A percentile compares a stretch with the other conserved stretches of the same genome.
phyloP scores from a whole-genome alignment of 2,888 invertebrate species.

The Idaea biselata region DNA sequence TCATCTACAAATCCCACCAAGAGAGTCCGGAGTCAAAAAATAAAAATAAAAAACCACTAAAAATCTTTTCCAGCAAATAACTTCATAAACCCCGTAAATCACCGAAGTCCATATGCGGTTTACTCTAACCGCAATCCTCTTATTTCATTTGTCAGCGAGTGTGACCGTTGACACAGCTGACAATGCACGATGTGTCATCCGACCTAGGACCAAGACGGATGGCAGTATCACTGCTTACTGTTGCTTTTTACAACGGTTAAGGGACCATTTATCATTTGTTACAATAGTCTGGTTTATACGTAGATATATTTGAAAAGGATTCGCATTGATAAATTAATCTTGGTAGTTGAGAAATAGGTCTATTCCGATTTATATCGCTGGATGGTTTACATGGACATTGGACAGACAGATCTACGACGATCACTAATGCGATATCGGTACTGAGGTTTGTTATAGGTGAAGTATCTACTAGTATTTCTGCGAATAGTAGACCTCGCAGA shows the following conservation, averaged over 20 bases:
- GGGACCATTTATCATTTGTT: not conserved
- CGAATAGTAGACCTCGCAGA: too few species aligned
- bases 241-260: constrained; percentile 4
- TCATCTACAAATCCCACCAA: too few species aligned
- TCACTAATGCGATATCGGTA: too few species aligned
- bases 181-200: constrained; percentile 56
- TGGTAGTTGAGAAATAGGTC: too few species aligned
- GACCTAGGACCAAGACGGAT: constrained; percentile 50
- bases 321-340: not conserved
- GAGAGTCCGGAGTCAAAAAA: too few species aligned
- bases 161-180: constrained; percentile 53
- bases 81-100: not conserved
- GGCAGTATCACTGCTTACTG: constrained; percentile 43
- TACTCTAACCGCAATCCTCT: constrained; percentile 52
- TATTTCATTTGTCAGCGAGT: constrained; percentile 71
- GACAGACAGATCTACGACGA: too few species aligned
- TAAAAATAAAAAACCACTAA: too few species aligned
- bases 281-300: constrained; percentile 4
- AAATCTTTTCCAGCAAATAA: too few species aligned
- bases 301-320: not conserved
- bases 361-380: too few species aligned
- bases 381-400: too few species aligned
- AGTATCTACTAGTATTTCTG: too few species aligned
- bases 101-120: not conserved
- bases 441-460: too few species aligned